These are phyloP conservation scores for Acyrthosiphon pisum DNA, from an alignment of 1,140 invertebrate genomes.

Conservation along the genomic window DNA sequence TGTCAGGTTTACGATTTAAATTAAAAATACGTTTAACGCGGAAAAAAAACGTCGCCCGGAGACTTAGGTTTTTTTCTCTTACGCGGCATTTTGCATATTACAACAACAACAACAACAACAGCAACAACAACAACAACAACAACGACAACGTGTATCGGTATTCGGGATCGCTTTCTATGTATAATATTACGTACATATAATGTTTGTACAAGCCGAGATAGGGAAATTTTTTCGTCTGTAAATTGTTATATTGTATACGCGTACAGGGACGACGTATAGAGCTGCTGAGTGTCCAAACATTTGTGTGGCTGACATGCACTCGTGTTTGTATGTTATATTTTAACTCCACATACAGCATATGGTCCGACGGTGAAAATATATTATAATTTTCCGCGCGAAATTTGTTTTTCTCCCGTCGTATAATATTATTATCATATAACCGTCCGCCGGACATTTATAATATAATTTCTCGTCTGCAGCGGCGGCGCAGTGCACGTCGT, in stretches of 20 bases:
- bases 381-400: background rate
- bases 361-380: background rate
- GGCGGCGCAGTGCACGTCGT: too few relatives aligned
- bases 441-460: background rate
- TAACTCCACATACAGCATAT: background rate
- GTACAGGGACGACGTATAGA: background rate
- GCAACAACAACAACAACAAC: too few relatives aligned
- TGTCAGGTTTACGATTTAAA: background rate
- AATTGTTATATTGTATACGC: background rate
- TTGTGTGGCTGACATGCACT: background rate
- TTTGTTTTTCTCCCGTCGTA: background rate
- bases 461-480: background rate
- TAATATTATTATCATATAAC: background rate
- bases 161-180: background rate
- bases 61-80: background rate
- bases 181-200: background rate
- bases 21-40: background rate
- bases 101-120: too few relatives aligned
- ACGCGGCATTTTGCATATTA: background rate
- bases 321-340: background rate
- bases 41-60: too few relatives aligned
- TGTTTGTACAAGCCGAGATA: background rate
- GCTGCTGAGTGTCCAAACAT: background rate
- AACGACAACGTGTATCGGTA: background rate
- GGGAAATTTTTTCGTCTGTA: background rate